A percentile compares a stretch with the other conserved stretches of the same genome.
These are phyloP conservation scores for Cancer borealis DNA, from an alignment of 2,888 invertebrate species.

Conservation along the genomic window DNA sequence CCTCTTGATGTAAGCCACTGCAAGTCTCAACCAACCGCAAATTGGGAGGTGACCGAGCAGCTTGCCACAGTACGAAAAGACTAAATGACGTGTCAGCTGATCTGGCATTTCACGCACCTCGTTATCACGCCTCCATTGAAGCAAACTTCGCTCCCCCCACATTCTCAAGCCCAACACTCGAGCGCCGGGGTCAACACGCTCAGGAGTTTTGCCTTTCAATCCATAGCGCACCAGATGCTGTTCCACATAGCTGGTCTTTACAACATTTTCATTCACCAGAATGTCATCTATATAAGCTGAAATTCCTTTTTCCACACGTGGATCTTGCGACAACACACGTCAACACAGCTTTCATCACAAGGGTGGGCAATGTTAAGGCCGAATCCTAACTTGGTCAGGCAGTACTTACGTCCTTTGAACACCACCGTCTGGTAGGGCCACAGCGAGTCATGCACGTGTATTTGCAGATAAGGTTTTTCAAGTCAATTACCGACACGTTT, in stretches of 20 bases:
- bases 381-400: too few species aligned
- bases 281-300: conserved; percentile 57
- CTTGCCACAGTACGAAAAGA: conserved; percentile 58
- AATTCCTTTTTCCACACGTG: not conserved
- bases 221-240: not conserved
- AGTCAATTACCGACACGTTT: too few species aligned
- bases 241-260: not conserved
- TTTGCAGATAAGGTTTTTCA: too few species aligned
- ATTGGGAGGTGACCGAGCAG: conserved; percentile 50
- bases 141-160: conserved; percentile 30
- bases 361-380: too few species aligned
- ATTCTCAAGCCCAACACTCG: not conserved
- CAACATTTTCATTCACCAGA: conserved; percentile 57
- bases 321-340: too few species aligned
- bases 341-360: too few species aligned
- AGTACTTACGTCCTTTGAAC: too few species aligned
- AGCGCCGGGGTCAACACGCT: conserved; percentile 49
- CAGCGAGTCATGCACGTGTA: too few species aligned
- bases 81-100: conserved; percentile 39
- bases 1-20: conserved; percentile 52
- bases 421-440: too few species aligned
- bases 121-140: conserved; percentile 41
- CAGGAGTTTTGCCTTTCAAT: conserved; percentile 42
- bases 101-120: conserved; percentile 18
- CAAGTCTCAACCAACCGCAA: conserved; percentile 59